Evolutionary conservation across 2,888 invertebrate species (phyloP), one percentile per base, ranked within the genome.

Genomic region (Xanthorhoe designata): DNA sequence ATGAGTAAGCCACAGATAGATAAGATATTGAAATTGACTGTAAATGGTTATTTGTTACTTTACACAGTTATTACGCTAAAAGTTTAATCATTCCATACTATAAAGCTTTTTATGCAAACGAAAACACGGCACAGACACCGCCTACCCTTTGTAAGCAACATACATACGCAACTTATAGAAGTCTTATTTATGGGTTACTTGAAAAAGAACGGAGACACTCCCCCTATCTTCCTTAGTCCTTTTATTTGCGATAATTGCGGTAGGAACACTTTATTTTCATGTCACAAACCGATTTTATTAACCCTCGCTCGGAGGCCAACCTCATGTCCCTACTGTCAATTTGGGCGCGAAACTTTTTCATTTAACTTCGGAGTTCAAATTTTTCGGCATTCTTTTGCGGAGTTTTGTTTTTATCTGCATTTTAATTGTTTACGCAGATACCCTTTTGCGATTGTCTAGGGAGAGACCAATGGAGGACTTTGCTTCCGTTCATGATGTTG

Each of bases 311-410:
- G 66, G 51, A 51, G 59, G 59, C 56, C 15, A 69, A 74, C 76
- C 75, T 79, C 83, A 84, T 82, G 84, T 82, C 81, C 79, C 78
- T 81, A 83, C 89, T 89, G 91, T 90, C 93, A 91, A 90, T 92
- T 89, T 89, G 83, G 82, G 83, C 79, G 78, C 75, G 74, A 82
- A 92, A 92, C 92, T 91, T 92, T 92, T 84, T 88, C 88, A 91
- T 92, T 92, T 91, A 92, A 91, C 90, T 92, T 84, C 69, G 79
- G 75, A 81, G 79, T 82, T 80, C 75, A 85, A 86, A 84, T 89
- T 87, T 86, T 85, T 80, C 75, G 80, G 83, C 83, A 86, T 89
- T 88, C 86, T 86, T 90, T 81, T 73, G 70, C 78, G 79, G 76
- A 84, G 84, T 87, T 87, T 74, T 80, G 80, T 81, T 79, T 84